phyloP scores from a whole-genome alignment of 2,888 invertebrate species.

The Ypsolopha sequella region DNA sequence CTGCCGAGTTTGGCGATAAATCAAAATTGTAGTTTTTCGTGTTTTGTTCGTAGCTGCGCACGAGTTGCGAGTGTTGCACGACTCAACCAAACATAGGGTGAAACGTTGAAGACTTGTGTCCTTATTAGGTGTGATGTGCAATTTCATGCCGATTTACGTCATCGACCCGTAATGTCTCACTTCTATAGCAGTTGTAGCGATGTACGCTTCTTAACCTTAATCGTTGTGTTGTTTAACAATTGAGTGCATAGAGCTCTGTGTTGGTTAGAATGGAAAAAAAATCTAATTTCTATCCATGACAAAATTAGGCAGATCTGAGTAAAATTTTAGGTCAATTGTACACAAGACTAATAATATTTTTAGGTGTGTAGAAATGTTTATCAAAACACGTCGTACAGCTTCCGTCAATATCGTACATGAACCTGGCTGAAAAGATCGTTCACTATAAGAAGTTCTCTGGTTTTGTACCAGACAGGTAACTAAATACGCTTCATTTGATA shows the following conservation, averaged over 20 bases:
- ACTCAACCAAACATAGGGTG: conserved; percentile 2
- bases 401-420: too few species aligned
- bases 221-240: neutral
- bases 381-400: too few species aligned
- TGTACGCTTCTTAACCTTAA: neutral
- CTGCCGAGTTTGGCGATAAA: conserved; percentile 43
- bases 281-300: conserved; percentile 5
- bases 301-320: too few species aligned
- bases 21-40: conserved; percentile 35
- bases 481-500: too few species aligned
- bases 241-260: neutral
- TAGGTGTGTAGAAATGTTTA: too few species aligned
- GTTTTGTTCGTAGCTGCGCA: conserved; percentile 2
- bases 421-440: too few species aligned
- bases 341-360: neutral
- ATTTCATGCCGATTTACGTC: conserved; percentile 8
- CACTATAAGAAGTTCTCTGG: too few species aligned
- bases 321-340: neutral
- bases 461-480: too few species aligned
- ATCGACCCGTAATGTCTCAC: conserved; percentile 8
- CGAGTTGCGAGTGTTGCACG: conserved; percentile 4
- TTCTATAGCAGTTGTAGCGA: conserved; percentile 3
- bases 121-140: conserved; percentile 8
- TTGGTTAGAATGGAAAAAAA: neutral
- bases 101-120: conserved; percentile 3